Conservation (phyloP, 2,797 vertebrate genomes). For the Trichosurus vulpecula region DNA sequence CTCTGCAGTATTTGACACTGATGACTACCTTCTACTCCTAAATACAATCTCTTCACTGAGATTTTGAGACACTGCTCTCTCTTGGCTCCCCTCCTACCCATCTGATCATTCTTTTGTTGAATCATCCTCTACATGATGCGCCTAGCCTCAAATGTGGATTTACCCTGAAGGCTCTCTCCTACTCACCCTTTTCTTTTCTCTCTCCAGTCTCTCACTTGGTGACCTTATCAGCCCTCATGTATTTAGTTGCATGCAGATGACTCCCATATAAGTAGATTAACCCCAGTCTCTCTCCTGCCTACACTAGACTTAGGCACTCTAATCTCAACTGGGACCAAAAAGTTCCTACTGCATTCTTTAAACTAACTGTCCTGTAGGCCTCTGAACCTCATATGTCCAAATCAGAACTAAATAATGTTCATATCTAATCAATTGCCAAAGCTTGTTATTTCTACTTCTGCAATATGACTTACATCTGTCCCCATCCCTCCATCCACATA, state of each 20-base stretch:
- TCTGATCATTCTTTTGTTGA: not conserved
- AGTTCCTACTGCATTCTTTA: not conserved
- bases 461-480: not conserved
- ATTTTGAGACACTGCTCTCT: not conserved
- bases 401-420: not conserved
- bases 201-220: not conserved
- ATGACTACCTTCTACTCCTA: not conserved
- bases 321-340: not conserved
- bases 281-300: not conserved
- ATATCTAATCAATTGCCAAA: too few relatives aligned
- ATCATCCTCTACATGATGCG: not conserved
- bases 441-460: not conserved
- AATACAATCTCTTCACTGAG: not conserved
- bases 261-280: not conserved
- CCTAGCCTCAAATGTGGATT: not conserved
- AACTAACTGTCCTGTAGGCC: not conserved
- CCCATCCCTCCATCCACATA: not conserved
- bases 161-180: not conserved
- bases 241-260: not conserved
- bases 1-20: not conserved
- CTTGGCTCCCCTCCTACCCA: not conserved
- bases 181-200: not conserved
- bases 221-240: not conserved
- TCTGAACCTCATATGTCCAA: not conserved
- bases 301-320: not conserved